Conservation (phyloP, 2,797 vertebrate species). For the Aselliscus stoliczkanus region DNA sequence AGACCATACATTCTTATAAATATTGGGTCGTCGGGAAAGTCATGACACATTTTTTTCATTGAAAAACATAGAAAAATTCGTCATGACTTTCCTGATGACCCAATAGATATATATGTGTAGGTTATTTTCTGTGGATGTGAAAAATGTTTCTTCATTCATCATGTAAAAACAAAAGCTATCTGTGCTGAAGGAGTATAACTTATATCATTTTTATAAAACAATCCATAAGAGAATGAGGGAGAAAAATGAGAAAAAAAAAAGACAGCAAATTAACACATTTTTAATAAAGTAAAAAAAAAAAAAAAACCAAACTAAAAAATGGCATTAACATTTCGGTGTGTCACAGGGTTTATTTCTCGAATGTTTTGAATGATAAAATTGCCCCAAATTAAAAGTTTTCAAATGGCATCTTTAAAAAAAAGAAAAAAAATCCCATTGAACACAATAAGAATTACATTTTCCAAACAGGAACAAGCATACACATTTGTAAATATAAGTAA, state of each 20-base stretch:
- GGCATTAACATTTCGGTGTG: not conserved
- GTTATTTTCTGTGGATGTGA: not conserved
- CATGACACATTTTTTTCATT: no score
- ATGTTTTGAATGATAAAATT: not conserved
- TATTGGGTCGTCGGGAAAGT: no score
- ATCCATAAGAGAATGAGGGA: not conserved
- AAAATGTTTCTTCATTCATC: not conserved
- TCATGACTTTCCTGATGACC: no score
- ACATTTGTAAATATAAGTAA: not conserved
- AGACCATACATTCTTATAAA: not conserved
- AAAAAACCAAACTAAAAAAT: not conserved
- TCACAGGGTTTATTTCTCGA: not conserved
- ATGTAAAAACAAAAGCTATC: not conserved
- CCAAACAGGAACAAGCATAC: not conserved
- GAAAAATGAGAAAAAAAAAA: not conserved
- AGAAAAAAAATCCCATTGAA: not conserved
- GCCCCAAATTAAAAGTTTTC: not conserved
- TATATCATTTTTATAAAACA: not conserved
- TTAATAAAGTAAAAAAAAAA: not conserved
- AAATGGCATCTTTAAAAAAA: not conserved
- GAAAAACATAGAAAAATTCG: no score
- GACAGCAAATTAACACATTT: not conserved
- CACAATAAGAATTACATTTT: not conserved
- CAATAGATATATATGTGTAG: no score
- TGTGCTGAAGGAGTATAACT: not conserved